Percentiles rank a stretch among this genome's conserved stretches.
These are phyloP conservation scores for Mandrillus leucophaeus DNA, from an alignment of 2,113 vertebrate species.

Conservation along the genomic window DNA sequence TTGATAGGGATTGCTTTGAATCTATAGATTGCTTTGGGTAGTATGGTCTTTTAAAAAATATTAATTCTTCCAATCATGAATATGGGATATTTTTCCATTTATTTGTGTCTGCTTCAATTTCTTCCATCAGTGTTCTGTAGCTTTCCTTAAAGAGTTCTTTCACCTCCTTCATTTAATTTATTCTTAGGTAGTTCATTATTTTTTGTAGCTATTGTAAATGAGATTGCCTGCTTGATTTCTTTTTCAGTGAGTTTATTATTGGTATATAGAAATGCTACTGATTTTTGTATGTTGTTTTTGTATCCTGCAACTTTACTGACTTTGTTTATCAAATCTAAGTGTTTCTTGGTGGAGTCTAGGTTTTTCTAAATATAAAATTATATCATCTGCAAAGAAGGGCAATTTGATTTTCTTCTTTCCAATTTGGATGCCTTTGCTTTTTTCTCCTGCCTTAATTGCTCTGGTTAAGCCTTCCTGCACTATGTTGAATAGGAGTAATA, in stretches of 20 bases:
- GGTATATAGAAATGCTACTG: neutral
- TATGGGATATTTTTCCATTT: neutral
- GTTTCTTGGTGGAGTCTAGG: neutral
- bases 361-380: neutral
- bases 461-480: neutral
- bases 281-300: neutral
- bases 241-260: neutral
- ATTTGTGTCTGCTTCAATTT: neutral
- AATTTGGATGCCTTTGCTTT: neutral
- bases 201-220: neutral
- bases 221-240: neutral
- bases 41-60: neutral
- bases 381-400: neutral
- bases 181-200: neutral
- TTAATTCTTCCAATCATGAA: neutral
- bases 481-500: neutral
- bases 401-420: neutral
- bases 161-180: neutral
- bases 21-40: neutral
- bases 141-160: neutral
- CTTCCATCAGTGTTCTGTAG: neutral
- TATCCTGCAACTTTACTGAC: neutral
- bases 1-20: neutral
- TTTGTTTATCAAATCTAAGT: neutral
- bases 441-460: neutral